Conservation (phyloP, 2,113 vertebrate species). For the Tetraodon nigroviridis region DNA sequence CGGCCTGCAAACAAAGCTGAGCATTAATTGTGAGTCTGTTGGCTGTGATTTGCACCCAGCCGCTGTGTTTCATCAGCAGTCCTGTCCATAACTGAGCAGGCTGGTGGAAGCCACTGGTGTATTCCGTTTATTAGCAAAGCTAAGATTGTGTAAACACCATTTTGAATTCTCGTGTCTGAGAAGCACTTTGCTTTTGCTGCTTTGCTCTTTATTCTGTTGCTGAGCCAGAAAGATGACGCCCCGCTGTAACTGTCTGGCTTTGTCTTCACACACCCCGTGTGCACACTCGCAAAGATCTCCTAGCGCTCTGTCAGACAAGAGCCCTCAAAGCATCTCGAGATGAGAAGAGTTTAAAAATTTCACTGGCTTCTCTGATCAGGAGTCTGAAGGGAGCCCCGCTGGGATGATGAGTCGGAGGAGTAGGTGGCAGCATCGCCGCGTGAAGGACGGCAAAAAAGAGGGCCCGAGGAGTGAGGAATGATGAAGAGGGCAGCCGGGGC, state of each 20-base stretch:
- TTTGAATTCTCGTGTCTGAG: neutral
- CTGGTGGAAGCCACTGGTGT: constrained; percentile 6
- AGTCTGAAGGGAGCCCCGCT: constrained; percentile 30
- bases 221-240: constrained; percentile 19
- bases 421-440: constrained; percentile 28
- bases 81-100: neutral
- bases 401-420: constrained; percentile 44
- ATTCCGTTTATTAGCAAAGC: neutral
- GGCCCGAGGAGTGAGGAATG: constrained; percentile 21
- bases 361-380: constrained; percentile 43
- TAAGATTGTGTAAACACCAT: neutral
- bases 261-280: constrained; percentile 4
- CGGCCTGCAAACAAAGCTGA: too few species aligned
- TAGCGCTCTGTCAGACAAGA: constrained; percentile 14
- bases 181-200: neutral
- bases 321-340: constrained; percentile 29
- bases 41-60: too few species aligned
- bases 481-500: constrained; percentile 41
- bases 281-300: constrained; percentile 5
- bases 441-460: constrained; percentile 22
- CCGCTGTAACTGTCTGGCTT: constrained; percentile 7
- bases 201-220: neutral
- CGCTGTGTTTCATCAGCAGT: neutral
- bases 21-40: too few species aligned
- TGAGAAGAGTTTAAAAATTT: constrained; percentile 31